These are phyloP conservation scores for Dendrolimus houi DNA, from an alignment of 2,888 invertebrate species.

Conservation along the genomic window DNA sequence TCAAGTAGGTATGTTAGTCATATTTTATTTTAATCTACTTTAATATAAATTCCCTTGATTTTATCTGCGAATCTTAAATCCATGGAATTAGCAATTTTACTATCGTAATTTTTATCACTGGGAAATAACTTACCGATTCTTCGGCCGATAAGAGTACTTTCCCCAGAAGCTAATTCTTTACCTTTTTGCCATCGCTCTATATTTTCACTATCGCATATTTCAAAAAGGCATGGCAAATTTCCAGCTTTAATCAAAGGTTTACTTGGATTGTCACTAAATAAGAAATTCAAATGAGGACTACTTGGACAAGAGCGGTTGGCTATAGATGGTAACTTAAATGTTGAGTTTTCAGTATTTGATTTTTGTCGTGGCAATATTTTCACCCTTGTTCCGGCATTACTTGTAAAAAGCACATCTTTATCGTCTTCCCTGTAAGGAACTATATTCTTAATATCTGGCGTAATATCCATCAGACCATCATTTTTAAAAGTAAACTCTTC, in stretches of 20 bases:
- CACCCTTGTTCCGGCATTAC: slow-evolving; percentile 33
- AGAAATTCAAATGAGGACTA: slow-evolving; percentile 38
- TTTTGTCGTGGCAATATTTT: slow-evolving; percentile 29
- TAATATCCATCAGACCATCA: slow-evolving; percentile 37
- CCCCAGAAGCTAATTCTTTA: slow-evolving; percentile 48
- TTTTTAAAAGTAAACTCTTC: slow-evolving; percentile 50
- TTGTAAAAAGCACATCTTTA: slow-evolving; percentile 32
- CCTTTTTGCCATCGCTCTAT: slow-evolving; percentile 41
- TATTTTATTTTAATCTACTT: no score
- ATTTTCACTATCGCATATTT: slow-evolving; percentile 20
- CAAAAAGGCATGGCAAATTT: slow-evolving; percentile 23
- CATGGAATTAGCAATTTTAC: no score
- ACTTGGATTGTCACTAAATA: slow-evolving; percentile 33
- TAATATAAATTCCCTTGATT: no score
- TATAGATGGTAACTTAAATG: slow-evolving; percentile 53
- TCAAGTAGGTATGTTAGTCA: no score
- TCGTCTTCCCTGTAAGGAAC: slow-evolving; percentile 13
- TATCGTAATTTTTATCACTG: no score
- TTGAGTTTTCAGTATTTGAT: slow-evolving; percentile 12
- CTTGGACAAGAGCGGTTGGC: slow-evolving; percentile 31
- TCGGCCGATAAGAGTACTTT: slow-evolving; percentile 36
- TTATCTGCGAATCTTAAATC: no score
- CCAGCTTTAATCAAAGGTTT: slow-evolving; percentile 18
- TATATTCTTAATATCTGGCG: slow-evolving; percentile 19
- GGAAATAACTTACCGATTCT: slow-evolving; percentile 31